Conservation (phyloP, 1,140 invertebrate genomes). For the Stenopsyche tienmushanensis region DNA sequence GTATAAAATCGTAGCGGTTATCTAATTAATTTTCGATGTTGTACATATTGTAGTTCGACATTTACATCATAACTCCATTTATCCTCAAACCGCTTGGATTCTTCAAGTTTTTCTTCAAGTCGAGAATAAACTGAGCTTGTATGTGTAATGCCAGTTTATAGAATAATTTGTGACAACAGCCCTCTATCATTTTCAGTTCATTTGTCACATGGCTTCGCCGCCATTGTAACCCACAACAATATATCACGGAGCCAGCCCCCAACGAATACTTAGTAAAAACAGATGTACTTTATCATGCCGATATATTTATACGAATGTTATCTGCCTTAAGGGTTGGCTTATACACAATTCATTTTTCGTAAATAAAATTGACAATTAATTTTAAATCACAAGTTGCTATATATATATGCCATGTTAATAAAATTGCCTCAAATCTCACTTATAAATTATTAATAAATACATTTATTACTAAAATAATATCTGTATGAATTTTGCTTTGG, state of each 20-base stretch:
- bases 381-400: background rate
- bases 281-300: constrained; percentile 40
- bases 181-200: constrained; percentile 42
- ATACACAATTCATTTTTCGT: constrained; percentile 9
- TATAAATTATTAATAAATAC: too few relatives aligned
- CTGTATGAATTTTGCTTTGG: background rate
- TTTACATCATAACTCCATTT: background rate
- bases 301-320: constrained; percentile 34
- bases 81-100: background rate
- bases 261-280: constrained; percentile 39
- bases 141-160: constrained; percentile 23
- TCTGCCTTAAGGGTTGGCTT: background rate
- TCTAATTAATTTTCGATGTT: constrained; percentile 1
- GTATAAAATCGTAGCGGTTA: too few relatives aligned
- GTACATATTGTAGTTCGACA: background rate
- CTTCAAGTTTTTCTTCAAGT: background rate
- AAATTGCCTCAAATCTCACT: too few relatives aligned
- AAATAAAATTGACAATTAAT: background rate
- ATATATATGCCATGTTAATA: too few relatives aligned
- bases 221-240: constrained; percentile 34
- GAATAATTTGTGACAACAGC: constrained; percentile 40
- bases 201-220: constrained; percentile 38
- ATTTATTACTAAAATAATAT: too few relatives aligned
- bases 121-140: background rate
- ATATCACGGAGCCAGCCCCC: constrained; percentile 34